A percentile compares a stretch with the other conserved stretches of the same genome.
Evolutionary conservation across 2,113 vertebrate species (phyloP).

Genomic region (Channa maculata): DNA sequence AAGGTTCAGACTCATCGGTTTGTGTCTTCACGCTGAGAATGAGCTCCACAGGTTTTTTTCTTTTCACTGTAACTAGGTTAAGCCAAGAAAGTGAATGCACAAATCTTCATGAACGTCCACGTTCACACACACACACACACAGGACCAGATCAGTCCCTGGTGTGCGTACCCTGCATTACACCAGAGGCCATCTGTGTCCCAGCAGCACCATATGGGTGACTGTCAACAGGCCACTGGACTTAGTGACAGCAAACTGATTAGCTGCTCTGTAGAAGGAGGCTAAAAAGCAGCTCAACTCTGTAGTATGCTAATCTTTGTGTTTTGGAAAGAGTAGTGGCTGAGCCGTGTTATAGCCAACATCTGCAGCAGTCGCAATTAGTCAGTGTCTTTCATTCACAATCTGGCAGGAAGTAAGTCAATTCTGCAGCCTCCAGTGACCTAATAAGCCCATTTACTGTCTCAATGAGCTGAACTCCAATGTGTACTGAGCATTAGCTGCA

Average conservation of each 20-base stretch:
- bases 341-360: conserved; percentile 40
- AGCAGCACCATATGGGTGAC: conserved; percentile 76
- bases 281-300: conserved; percentile 31
- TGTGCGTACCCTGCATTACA: conserved; percentile 69
- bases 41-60: conserved; percentile 11
- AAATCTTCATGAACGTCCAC: conserved; percentile 30
- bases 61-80: conserved; percentile 36
- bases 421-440: conserved; percentile 5
- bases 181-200: conserved; percentile 79
- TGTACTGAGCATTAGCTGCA: neutral
- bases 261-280: conserved; percentile 8
- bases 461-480: neutral
- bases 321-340: conserved; percentile 9
- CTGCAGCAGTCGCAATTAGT: conserved; percentile 25
- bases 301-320: conserved; percentile 47
- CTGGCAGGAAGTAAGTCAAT: neutral
- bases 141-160: conserved; percentile 38
- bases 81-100: conserved; percentile 42
- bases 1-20: neutral
- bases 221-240: conserved; percentile 57
- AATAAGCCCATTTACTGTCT: neutral
- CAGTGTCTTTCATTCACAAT: conserved; percentile 24
- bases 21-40: neutral
- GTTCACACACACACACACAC: conserved; percentile 6
- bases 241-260: conserved; percentile 27